Evolutionary conservation across 1,140 invertebrate species (phyloP).

Genomic region (Drosophila cardini): DNA sequence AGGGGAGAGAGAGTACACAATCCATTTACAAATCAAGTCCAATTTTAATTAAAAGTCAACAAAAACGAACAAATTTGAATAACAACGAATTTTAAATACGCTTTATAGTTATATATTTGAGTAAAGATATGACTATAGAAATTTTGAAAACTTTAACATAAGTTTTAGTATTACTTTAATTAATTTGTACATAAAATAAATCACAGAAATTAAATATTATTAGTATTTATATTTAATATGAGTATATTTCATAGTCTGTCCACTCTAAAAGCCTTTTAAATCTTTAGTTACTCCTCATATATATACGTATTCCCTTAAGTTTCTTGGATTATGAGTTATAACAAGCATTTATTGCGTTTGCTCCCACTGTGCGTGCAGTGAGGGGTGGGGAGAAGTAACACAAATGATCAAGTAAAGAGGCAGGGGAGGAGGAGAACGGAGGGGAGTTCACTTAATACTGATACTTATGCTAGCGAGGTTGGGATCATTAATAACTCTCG

Average conservation of each 20-base stretch:
- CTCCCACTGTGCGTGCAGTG: slow-evolving; percentile 4
- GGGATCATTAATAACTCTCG: slow-evolving; percentile 71
- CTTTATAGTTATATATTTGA: background rate
- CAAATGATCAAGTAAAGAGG: slow-evolving; percentile 37
- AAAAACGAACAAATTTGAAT: background rate
- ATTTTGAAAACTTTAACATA: too few relatives aligned
- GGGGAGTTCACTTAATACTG: slow-evolving; percentile 25
- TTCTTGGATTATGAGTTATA: slow-evolving; percentile 7
- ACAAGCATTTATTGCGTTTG: slow-evolving; percentile 13
- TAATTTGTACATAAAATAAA: too few relatives aligned
- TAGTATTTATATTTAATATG: too few relatives aligned
- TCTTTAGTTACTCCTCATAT: background rate
- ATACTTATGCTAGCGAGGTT: slow-evolving; percentile 26
- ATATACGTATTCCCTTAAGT: background rate
- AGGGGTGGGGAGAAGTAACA: slow-evolving; percentile 20
- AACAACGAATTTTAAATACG: slow-evolving; percentile 18
- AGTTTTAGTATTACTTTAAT: too few relatives aligned
- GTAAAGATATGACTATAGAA: too few relatives aligned
- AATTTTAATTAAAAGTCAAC: slow-evolving; percentile 72
- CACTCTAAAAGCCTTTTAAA: background rate
- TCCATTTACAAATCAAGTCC: slow-evolving; percentile 64
- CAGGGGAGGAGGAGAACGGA: too few relatives aligned
- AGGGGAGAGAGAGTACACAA: slow-evolving; percentile 18
- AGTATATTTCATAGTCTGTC: background rate
- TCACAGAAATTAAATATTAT: too few relatives aligned